These are phyloP conservation scores for Amblyraja radiata DNA, from an alignment of 2,797 vertebrate genomes.

Conservation along the genomic window DNA sequence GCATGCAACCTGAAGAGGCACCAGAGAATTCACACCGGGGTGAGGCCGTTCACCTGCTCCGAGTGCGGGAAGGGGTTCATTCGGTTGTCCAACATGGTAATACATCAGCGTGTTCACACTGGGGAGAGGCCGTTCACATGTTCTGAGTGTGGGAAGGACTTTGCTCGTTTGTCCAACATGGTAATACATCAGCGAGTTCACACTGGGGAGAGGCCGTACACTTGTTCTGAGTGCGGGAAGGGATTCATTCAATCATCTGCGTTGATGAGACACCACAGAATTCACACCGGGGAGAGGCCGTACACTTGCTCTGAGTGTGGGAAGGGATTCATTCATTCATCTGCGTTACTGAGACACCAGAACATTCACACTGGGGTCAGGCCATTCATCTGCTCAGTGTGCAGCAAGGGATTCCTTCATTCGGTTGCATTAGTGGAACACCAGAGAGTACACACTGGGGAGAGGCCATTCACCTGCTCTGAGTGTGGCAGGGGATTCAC, in stretches of 20 bases:
- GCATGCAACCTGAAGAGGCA: conserved; percentile 44
- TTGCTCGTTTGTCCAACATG: too few relatives aligned
- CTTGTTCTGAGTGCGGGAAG: background rate
- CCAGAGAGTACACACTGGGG: conserved; percentile 21
- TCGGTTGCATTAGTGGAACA: too few relatives aligned
- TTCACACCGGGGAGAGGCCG: background rate
- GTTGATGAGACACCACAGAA: too few relatives aligned
- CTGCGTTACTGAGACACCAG: too few relatives aligned
- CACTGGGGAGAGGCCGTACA: background rate
- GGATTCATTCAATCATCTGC: background rate
- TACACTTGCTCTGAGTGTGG: background rate
- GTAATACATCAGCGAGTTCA: conserved; percentile 18
- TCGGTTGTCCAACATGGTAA: too few relatives aligned
- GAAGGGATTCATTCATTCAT: too few relatives aligned
- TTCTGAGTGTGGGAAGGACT: too few relatives aligned
- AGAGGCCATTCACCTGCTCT: conserved; percentile 12
- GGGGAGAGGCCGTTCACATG: too few relatives aligned
- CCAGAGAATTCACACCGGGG: conserved; percentile 73
- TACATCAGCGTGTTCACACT: too few relatives aligned
- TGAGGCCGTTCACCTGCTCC: conserved; percentile 56
- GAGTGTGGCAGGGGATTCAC: background rate
- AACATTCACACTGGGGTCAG: background rate
- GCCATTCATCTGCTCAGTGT: conserved; percentile 15
- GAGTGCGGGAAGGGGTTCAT: too few relatives aligned
- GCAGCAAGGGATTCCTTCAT: too few relatives aligned